Conservation (phyloP, 1,140 invertebrate species). For the Scaptomyza hsui region DNA sequence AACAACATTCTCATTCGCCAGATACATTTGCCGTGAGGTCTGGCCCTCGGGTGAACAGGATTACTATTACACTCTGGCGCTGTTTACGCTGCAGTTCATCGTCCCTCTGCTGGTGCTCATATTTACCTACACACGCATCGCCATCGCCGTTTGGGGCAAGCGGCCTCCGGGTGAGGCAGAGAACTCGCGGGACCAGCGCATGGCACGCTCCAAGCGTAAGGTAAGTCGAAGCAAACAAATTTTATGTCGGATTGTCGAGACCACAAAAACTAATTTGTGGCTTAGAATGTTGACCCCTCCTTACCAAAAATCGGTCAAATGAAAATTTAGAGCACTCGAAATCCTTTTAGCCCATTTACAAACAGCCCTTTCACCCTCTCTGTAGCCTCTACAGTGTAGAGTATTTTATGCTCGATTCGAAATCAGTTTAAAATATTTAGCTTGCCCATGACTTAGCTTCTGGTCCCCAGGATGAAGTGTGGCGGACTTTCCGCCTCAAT, state of each 20-base stretch:
- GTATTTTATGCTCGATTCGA: too few species aligned
- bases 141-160: conserved; percentile 94
- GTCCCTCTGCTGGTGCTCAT: conserved; percentile 93
- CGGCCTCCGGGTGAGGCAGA: conserved; percentile 93
- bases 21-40: conserved; percentile 88
- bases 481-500: conserved; percentile 39
- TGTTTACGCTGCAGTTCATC: conserved; percentile 94
- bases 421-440: conserved; percentile 15
- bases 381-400: too few species aligned
- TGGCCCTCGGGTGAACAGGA: conserved; percentile 86
- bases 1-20: conserved; percentile 59
- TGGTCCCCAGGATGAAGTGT: neutral
- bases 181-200: conserved; percentile 90
- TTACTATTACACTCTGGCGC: conserved; percentile 89
- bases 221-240: conserved; percentile 85
- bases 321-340: conserved; percentile 14
- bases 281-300: conserved; percentile 13
- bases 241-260: conserved; percentile 8
- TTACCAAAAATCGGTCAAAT: conserved; percentile 22
- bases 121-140: conserved; percentile 94
- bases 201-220: conserved; percentile 95
- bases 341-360: conserved; percentile 25
- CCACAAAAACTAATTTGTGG: conserved; percentile 75
- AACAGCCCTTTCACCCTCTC: neutral
- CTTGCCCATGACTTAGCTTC: neutral